These are phyloP conservation scores for Cybosia mesomella DNA, from an alignment of 2,888 invertebrate species.

Conservation along the genomic window DNA sequence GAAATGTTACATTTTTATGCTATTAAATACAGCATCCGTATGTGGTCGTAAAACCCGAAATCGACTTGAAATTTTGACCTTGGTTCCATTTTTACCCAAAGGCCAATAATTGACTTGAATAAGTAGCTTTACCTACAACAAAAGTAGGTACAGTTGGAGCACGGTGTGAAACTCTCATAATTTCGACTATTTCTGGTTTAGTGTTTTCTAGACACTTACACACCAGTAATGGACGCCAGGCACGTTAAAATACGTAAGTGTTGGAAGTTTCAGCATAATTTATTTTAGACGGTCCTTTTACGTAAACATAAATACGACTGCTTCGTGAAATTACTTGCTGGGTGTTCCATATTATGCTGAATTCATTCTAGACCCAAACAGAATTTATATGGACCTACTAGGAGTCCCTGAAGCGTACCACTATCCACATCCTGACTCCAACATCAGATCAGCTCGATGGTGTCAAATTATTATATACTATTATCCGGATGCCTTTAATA, in stretches of 20 bases:
- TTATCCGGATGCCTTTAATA: too few relatives aligned
- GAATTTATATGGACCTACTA: background rate
- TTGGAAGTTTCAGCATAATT: slow-evolving; percentile 3
- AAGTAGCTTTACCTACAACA: background rate
- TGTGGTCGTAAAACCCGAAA: too few relatives aligned
- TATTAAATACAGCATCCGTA: too few relatives aligned
- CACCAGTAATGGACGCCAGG: background rate
- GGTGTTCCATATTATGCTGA: background rate
- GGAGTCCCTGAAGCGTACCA: background rate
- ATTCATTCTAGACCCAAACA: background rate
- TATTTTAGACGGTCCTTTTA: background rate
- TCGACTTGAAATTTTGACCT: too few relatives aligned
- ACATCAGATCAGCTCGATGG: background rate
- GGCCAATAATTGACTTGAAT: too few relatives aligned
- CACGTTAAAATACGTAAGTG: background rate
- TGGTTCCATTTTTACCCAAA: too few relatives aligned
- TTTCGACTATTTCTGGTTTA: slow-evolving; percentile 3
- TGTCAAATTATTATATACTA: too few relatives aligned
- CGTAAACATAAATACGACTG: background rate
- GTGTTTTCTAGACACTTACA: background rate
- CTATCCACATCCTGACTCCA: background rate
- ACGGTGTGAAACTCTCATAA: background rate
- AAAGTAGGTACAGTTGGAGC: background rate
- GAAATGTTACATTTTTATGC: too few relatives aligned
- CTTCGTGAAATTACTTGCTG: background rate